Conservation (phyloP, 1,140 invertebrate genomes). For the Cardiocondyla obscurior region DNA sequence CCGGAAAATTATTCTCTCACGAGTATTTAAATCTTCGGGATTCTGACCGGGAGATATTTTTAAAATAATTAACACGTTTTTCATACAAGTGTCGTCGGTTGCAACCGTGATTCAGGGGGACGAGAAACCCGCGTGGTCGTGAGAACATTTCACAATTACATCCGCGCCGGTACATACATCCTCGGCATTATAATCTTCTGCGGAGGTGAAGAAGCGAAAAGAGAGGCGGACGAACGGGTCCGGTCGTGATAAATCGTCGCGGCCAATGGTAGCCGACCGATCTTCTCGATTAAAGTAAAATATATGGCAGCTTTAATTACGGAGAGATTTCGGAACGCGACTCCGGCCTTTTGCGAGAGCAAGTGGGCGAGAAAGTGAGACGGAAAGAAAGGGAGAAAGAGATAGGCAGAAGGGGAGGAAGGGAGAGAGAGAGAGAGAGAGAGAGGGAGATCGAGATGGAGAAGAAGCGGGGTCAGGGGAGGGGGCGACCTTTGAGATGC, state of each 20-base stretch:
- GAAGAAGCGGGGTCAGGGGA: conserved; percentile 59
- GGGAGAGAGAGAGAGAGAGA: conserved; percentile 13
- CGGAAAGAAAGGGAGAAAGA: conserved; percentile 13
- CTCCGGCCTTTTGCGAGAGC: conserved; percentile 25
- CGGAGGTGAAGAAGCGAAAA: conserved; percentile 51
- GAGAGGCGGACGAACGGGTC: conserved; percentile 21
- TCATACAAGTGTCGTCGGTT: not conserved
- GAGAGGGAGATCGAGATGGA: conserved; percentile 33
- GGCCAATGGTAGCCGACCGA: conserved; percentile 69
- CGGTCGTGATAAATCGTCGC: conserved; percentile 73
- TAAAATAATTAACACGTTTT: not conserved
- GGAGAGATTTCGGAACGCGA: conserved; percentile 75
- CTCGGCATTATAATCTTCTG: conserved; percentile 64
- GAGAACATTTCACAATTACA: conserved; percentile 54
- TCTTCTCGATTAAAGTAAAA: conserved; percentile 81
- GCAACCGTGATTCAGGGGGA: not conserved
- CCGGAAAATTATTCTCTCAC: not conserved
- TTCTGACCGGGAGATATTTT: not conserved
- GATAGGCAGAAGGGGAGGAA: conserved; percentile 3
- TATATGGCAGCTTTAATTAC: conserved; percentile 81
- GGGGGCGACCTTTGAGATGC: conserved; percentile 78
- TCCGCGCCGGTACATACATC: conserved; percentile 46
- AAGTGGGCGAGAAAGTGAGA: not conserved
- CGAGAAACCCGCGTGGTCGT: conserved; percentile 1
- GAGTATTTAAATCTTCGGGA: not conserved